Evolutionary conservation across 2,888 invertebrate genomes (phyloP).

Genomic region (Eristalis tenax): DNA sequence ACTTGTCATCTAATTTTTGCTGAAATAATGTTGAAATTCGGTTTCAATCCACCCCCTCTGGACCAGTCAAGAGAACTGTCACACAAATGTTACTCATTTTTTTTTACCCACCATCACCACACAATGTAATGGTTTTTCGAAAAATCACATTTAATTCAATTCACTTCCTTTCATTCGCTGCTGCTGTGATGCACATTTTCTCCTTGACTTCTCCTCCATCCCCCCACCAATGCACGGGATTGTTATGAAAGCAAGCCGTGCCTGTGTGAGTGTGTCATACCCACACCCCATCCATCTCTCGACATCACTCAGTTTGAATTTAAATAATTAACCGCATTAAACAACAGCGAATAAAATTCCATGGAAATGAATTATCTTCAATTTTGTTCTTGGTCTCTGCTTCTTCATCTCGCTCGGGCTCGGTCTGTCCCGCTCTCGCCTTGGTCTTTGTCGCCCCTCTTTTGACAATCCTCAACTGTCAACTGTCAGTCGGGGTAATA

Average conservation of each 20-base stretch:
- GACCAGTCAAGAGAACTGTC: not conserved
- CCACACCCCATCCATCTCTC: not conserved
- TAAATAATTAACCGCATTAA: slow-evolving; percentile 64
- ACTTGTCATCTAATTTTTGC: not conserved
- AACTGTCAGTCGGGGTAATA: slow-evolving; percentile 14
- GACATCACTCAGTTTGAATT: slow-evolving; percentile 55
- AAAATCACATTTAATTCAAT: not conserved
- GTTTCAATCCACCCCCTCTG: not conserved
- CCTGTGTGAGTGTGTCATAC: not conserved
- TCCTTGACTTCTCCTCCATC: not conserved
- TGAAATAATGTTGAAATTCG: not conserved
- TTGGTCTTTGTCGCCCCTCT: slow-evolving; percentile 39
- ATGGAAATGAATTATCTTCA: slow-evolving; percentile 70
- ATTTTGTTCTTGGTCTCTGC: slow-evolving; percentile 55
- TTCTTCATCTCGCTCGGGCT: not conserved
- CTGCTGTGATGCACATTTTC: not conserved
- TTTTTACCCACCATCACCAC: not conserved
- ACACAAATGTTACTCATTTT: not conserved
- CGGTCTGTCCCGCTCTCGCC: not conserved
- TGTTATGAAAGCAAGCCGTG: not conserved
- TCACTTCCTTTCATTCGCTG: not conserved
- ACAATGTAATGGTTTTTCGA: not conserved
- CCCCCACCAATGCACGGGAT: no score
- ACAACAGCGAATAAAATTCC: slow-evolving; percentile 55
- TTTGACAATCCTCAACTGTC: slow-evolving; percentile 26